Conservation (phyloP, 1,140 invertebrate genomes). For the Neodiprion fabricii region DNA sequence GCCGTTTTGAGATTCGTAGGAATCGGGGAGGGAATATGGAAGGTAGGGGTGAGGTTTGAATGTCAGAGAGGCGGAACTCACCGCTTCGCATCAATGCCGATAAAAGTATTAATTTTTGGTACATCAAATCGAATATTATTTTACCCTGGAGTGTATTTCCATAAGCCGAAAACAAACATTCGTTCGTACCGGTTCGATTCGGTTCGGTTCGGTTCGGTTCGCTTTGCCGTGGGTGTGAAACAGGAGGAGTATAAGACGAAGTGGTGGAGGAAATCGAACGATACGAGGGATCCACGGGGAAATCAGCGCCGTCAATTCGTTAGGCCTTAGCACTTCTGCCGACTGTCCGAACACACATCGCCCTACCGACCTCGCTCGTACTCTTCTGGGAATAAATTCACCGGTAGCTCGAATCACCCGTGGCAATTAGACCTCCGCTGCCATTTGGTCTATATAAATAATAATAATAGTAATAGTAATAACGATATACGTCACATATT, state of each 20-base stretch:
- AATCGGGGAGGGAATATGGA: too few species aligned
- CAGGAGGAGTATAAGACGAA: not conserved
- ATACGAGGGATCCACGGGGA: not conserved
- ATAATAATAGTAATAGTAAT: too few species aligned
- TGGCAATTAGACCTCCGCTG: too few species aligned
- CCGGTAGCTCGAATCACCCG: too few species aligned
- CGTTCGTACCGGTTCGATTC: conserved; percentile 30
- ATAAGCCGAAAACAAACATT: conserved; percentile 48
- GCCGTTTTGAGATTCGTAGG: too few species aligned
- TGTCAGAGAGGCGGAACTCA: not conserved
- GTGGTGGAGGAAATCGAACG: too few species aligned
- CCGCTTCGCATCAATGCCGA: not conserved
- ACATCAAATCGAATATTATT: conserved; percentile 40
- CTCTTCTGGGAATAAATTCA: too few species aligned
- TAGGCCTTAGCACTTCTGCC: not conserved
- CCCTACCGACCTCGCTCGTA: too few species aligned
- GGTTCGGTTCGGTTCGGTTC: not conserved
- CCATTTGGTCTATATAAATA: too few species aligned
- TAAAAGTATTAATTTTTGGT: conserved; percentile 16
- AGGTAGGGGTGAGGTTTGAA: not conserved
- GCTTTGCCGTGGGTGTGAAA: conserved; percentile 11
- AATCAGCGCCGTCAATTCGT: not conserved
- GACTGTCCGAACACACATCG: not conserved
- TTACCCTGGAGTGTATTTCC: conserved; percentile 38
- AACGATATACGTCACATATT: too few species aligned